These are phyloP conservation scores for Sminthurides aquaticus DNA, from an alignment of 2,888 invertebrate species.

Conservation along the genomic window DNA sequence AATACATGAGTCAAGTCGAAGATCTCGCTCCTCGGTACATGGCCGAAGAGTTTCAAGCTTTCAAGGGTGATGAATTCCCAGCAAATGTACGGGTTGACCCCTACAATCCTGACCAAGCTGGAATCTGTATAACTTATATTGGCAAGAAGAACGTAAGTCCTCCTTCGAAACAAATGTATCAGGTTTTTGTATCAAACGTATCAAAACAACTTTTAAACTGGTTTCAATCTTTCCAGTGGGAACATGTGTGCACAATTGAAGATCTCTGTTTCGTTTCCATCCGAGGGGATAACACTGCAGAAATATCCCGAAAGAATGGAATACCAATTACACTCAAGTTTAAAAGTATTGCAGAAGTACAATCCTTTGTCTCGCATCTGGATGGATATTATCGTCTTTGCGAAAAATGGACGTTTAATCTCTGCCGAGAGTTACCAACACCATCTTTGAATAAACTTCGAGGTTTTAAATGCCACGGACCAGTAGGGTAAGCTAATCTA, in stretches of 20 bases:
- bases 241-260: constrained; percentile 68
- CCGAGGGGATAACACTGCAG: constrained; percentile 60
- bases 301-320: constrained; percentile 68
- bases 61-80: constrained; percentile 52
- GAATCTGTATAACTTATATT: constrained; percentile 59
- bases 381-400: constrained; percentile 81
- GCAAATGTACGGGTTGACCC: constrained; percentile 58
- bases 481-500: constrained; percentile 71
- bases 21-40: constrained; percentile 74
- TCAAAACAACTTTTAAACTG: no score
- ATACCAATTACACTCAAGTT: constrained; percentile 69
- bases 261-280: constrained; percentile 75
- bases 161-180: not conserved
- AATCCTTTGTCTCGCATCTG: constrained; percentile 71
- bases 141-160: constrained; percentile 56
- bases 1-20: constrained; percentile 72
- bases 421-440: constrained; percentile 72
- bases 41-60: constrained; percentile 63
- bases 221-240: constrained; percentile 61
- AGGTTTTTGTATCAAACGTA: not conserved
- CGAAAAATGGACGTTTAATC: constrained; percentile 83
- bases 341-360: constrained; percentile 57
- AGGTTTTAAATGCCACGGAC: constrained; percentile 75
- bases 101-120: constrained; percentile 58
- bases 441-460: constrained; percentile 68